Evolutionary conservation across 1,140 invertebrate genomes (phyloP), one percentile per base, ranked within the genome.

Genomic region (Anadara kagoshimensis): DNA sequence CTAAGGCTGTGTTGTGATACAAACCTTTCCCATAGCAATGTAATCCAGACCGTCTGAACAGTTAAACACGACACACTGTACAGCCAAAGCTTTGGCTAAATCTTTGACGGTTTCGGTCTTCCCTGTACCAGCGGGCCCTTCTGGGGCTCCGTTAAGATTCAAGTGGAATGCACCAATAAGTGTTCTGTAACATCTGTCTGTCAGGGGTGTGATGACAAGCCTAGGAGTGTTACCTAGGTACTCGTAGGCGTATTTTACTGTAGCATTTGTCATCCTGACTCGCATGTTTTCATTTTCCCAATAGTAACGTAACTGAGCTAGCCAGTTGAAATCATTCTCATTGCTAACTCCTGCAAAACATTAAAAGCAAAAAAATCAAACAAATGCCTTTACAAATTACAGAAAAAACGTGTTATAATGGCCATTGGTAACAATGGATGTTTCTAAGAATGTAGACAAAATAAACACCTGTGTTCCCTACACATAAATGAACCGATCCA

Each of bases 31-130:
- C 89, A 90, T 90, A 64, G 89, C 88, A 70, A 90, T 86, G 74
- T 90, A 90, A 75, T 90, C 89, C 41, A 90, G 73, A 71, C 89
- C 89, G 81, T 90, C 89, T 24, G 89, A 90, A 66, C 89, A 90
- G 80, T 90, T 90, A 80, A 90, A 90, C 18, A 90, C 89, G 5
- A 90, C 86, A 85, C 89, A 90, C 80, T 90, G 89, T 26, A 90
- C 89, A 69, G 89, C 89, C 14, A 90, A 53, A 41, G 89, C 89
- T 77, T 90, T 90, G 57, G 89, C 89, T 47, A 90, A 72, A 84
- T 90, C 89, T 78, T 90, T 90, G 0, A 88, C 89, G 8, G 89
- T 90, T 78, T 90, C 89, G 47, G 89, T 90, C 73, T 90, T 89
- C 12, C 89, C 88, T 49, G 89, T 90, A 22, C 89, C 89, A 45